Conservation (phyloP, 2,113 vertebrate species). For the Tetraodon nigroviridis region DNA sequence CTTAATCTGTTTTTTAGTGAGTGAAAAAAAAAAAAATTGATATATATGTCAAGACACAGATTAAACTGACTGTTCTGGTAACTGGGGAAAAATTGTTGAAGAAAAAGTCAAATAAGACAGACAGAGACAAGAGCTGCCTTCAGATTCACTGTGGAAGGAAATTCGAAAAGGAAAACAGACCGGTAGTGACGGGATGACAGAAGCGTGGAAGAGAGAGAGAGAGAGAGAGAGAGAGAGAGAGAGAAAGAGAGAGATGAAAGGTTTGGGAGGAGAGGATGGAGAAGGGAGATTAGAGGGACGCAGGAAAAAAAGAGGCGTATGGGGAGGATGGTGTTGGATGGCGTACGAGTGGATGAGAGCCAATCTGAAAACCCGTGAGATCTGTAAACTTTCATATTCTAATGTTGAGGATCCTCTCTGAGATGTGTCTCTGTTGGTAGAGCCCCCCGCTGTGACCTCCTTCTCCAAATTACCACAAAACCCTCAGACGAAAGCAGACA, state of each 20-base stretch:
- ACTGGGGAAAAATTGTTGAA: background rate
- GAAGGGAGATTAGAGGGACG: conserved; percentile 46
- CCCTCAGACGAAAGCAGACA: conserved; percentile 11
- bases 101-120: conserved; percentile 9
- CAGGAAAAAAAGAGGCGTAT: conserved; percentile 28
- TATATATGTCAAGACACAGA: too few relatives aligned
- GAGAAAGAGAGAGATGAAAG: conserved; percentile 51
- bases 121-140: background rate
- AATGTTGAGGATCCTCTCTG: conserved; percentile 53
- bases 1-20: too few relatives aligned
- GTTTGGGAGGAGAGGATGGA: conserved; percentile 30
- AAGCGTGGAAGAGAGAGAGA: conserved; percentile 30
- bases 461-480: conserved; percentile 61
- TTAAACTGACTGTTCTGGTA: too few relatives aligned
- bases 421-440: conserved; percentile 36
- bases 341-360: conserved; percentile 45
- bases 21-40: too few relatives aligned
- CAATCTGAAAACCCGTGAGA: conserved; percentile 60
- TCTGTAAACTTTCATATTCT: conserved; percentile 68
- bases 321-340: conserved; percentile 36
- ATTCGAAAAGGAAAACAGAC: conserved; percentile 25
- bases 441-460: conserved; percentile 68
- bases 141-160: conserved; percentile 7
- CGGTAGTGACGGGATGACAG: conserved; percentile 32
- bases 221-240: conserved; percentile 26